These are phyloP conservation scores for Stegostoma tigrinum DNA, from an alignment of 2,113 vertebrate genomes.

Conservation along the genomic window DNA sequence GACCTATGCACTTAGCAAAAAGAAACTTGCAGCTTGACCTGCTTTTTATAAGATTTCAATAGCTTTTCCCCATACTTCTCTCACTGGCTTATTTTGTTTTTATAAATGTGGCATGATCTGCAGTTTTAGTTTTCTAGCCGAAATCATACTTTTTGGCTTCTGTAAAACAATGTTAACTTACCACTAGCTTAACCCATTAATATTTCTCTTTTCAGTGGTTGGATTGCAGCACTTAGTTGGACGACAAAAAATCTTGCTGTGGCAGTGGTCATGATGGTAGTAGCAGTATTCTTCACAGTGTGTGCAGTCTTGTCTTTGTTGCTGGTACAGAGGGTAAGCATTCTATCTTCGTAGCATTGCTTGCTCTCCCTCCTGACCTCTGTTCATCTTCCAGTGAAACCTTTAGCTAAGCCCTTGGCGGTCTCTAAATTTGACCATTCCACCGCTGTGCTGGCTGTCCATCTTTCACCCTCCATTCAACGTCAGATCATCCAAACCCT, in stretches of 20 bases:
- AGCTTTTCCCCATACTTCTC: background rate
- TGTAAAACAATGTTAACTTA: background rate
- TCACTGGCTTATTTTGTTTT: background rate
- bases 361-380: background rate
- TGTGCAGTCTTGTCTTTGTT: conserved; percentile 70
- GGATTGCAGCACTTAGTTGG: conserved; percentile 73
- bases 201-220: conserved; percentile 64
- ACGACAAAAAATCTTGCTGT: conserved; percentile 49
- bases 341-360: background rate
- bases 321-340: conserved; percentile 81
- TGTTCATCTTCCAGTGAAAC: background rate
- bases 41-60: background rate
- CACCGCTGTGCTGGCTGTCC: background rate
- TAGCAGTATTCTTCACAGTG: conserved; percentile 82
- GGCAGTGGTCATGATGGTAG: conserved; percentile 85
- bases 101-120: background rate
- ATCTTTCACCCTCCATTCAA: background rate
- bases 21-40: background rate
- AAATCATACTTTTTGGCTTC: background rate
- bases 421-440: background rate
- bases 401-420: background rate
- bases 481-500: background rate
- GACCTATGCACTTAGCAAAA: background rate
- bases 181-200: background rate
- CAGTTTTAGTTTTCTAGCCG: background rate